Evolutionary conservation across 2,797 vertebrate genomes (phyloP), one percentile per base, ranked within the genome.

Genomic region (Xenopus petersii): DNA sequence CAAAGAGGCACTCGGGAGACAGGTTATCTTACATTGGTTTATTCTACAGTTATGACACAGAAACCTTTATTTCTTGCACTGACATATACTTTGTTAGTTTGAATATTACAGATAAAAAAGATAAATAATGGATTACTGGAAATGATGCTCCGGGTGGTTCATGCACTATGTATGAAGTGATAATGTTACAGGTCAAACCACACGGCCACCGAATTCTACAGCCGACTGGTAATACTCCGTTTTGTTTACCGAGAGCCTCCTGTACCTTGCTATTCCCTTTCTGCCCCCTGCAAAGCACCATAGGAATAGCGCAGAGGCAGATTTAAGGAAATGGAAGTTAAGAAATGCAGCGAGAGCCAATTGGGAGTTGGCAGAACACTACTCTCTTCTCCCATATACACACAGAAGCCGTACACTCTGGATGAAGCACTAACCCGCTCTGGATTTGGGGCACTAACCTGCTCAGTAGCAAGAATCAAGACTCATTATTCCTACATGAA

Each of bases 1-100:
- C 49, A 70, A 75, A 55, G 73, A 74, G 65, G 66, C 65, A 55
- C 66, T 56, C 65, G 12, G 26, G 12, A 64, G 36, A 46, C 46
- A 33, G 58, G 48, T 42, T 54, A 72, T 72, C 26, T 54, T 72
- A 72, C 49, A 55, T 63, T 12, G 9, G 56, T 51, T 24, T 55
- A 13, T 72, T 26, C 33, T 54, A 69, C 63, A 12, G 15, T 69
- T 54, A 24, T 33, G 16, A 69, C 51, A 69, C 30, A 36, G 16
- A 9, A 67, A 67, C 58, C 49, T 69, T 56, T 72, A 56, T 64
- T 56, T 26, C 26, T 72, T 72, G 62, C 17, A 64, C 61, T 64
- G 30, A 64, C 49, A 47, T 33, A 58, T 36, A 48, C 10, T 33
- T 61, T 16, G 17, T 36, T 69, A 62, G n/a, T 63, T 17, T 24